Percentiles rank a stretch among this genome's conserved stretches.
Evolutionary conservation across 2,888 invertebrate species (phyloP).

Genomic region (Azorinus chamasolen): DNA sequence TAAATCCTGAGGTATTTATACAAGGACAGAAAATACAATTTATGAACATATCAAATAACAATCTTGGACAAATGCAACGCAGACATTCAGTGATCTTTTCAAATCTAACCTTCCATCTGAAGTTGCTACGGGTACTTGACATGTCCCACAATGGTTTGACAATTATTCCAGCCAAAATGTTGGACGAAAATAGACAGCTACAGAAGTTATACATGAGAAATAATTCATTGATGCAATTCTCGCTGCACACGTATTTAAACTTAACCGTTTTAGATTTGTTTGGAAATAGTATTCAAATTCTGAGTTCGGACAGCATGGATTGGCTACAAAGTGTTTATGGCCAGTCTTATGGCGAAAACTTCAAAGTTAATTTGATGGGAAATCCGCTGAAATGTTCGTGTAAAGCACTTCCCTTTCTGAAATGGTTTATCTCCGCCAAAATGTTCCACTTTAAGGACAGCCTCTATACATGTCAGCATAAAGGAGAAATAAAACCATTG

Average conservation of each 20-base stretch:
- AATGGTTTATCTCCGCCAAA: no score
- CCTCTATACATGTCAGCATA: no score
- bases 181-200: neutral
- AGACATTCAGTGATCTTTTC: neutral
- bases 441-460: no score
- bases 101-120: neutral
- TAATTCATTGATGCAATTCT: no score
- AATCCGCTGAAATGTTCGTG: no score
- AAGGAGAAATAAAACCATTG: no score
- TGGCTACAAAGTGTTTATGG: neutral
- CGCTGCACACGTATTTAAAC: no score
- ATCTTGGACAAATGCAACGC: neutral
- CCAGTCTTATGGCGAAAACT: no score
- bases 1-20: neutral
- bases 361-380: no score
- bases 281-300: neutral
- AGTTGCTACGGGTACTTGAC: neutral
- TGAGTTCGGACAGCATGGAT: neutral
- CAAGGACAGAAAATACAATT: neutral
- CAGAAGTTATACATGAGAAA: no score
- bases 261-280: neutral
- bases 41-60: neutral
- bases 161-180: neutral
- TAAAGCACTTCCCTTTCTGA: no score
- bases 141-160: neutral